Evolutionary conservation across 2,888 invertebrate genomes (phyloP).

Genomic region (Drosophila macrospina): DNA sequence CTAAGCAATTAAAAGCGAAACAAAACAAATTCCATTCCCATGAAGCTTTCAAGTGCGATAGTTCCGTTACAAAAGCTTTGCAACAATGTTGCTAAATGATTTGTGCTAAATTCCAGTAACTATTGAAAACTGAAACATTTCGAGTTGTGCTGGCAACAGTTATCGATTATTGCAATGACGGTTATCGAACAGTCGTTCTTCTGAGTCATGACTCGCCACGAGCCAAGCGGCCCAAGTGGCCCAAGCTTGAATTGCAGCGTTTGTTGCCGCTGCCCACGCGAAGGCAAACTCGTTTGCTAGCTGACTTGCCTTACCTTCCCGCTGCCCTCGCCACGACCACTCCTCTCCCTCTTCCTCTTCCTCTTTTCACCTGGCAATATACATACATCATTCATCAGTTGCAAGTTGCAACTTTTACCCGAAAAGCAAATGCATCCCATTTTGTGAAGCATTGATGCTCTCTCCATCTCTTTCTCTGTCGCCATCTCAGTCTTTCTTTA

Average conservation of each 20-base stretch:
- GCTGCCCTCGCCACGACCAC: neutral
- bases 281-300: conserved; percentile 51
- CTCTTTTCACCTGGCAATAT: conserved; percentile 16
- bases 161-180: conserved; percentile 39
- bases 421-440: conserved; percentile 48
- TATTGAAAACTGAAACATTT: neutral
- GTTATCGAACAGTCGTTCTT: conserved; percentile 35
- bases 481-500: neutral
- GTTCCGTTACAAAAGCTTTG: neutral
- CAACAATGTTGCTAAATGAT: neutral
- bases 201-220: conserved; percentile 74
- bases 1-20: conserved; percentile 4
- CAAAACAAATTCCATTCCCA: conserved; percentile 11
- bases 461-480: neutral
- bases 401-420: conserved; percentile 60
- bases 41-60: neutral
- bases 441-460: conserved; percentile 19
- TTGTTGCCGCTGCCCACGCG: conserved; percentile 48
- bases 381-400: conserved; percentile 48
- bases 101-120: neutral
- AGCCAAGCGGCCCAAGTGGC: conserved; percentile 59
- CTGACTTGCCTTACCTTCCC: neutral
- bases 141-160: conserved; percentile 3
- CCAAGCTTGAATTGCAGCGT: conserved; percentile 21
- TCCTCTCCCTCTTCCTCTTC: neutral